Evolutionary conservation across 2,888 invertebrate genomes (phyloP).

Genomic region (Petrolisthes manimaculis): DNA sequence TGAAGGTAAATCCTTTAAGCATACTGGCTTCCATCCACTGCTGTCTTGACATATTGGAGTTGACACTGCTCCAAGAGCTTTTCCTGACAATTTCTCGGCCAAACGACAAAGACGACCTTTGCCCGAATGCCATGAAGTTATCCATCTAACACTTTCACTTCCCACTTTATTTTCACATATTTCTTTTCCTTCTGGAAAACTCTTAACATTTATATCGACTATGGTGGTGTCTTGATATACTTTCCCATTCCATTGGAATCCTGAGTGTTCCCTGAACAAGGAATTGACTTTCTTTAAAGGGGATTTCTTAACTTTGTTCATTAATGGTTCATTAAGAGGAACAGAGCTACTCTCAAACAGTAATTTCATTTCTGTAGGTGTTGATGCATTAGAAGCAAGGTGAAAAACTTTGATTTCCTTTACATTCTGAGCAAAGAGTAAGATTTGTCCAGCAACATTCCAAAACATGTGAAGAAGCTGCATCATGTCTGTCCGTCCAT

Average conservation of each 20-base stretch:
- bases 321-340: neutral
- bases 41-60: neutral
- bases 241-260: constrained; percentile 18
- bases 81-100: constrained; percentile 11
- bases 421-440: too few relatives aligned
- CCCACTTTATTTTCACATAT: constrained; percentile 14
- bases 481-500: neutral
- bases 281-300: neutral
- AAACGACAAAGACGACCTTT: constrained; percentile 4
- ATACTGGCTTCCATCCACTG: constrained; percentile 13
- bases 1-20: constrained; percentile 21
- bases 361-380: too few relatives aligned
- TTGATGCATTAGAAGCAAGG: too few relatives aligned
- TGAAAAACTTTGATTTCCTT: too few relatives aligned
- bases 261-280: neutral
- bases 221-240: neutral
- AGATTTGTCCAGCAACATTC: too few relatives aligned
- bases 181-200: neutral
- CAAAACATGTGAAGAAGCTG: too few relatives aligned
- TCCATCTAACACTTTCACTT: constrained; percentile 17
- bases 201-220: constrained; percentile 19
- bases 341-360: too few relatives aligned
- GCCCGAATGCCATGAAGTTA: constrained; percentile 43
- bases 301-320: neutral
- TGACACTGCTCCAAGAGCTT: constrained; percentile 37